These are phyloP conservation scores for Crossaster papposus DNA, from an alignment of 53 echinoderm and acorn worm species.

Conservation along the genomic window DNA sequence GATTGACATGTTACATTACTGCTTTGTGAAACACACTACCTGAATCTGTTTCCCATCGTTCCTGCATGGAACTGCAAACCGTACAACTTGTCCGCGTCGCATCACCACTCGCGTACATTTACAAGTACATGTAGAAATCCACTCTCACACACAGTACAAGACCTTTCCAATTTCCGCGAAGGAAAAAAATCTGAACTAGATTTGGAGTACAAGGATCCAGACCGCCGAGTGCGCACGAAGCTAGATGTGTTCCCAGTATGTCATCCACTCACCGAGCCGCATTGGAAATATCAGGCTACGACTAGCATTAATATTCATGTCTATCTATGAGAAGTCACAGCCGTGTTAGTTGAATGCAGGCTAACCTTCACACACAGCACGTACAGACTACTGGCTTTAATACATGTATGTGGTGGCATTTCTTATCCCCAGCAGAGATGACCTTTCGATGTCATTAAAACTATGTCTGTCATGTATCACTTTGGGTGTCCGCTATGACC, in stretches of 20 bases:
- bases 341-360: too few relatives aligned
- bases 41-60: not conserved
- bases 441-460: constrained; percentile 7
- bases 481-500: not conserved
- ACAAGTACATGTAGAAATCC: not conserved
- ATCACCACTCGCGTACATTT: not conserved
- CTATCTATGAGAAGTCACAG: too few relatives aligned
- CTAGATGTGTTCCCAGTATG: not conserved
- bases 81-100: not conserved
- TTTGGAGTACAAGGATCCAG: not conserved
- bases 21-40: not conserved
- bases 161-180: not conserved
- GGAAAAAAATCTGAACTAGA: not conserved
- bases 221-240: not conserved
- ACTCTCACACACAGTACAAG: not conserved
- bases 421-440: not conserved
- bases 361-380: not conserved
- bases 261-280: not conserved
- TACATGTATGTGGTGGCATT: not conserved
- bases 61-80: not conserved
- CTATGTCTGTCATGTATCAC: not conserved
- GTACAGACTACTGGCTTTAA: not conserved
- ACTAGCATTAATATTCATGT: too few relatives aligned
- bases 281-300: too few relatives aligned
- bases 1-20: not conserved